Conservation (phyloP, 1,140 invertebrate species). For the Drosophila takahashii region DNA sequence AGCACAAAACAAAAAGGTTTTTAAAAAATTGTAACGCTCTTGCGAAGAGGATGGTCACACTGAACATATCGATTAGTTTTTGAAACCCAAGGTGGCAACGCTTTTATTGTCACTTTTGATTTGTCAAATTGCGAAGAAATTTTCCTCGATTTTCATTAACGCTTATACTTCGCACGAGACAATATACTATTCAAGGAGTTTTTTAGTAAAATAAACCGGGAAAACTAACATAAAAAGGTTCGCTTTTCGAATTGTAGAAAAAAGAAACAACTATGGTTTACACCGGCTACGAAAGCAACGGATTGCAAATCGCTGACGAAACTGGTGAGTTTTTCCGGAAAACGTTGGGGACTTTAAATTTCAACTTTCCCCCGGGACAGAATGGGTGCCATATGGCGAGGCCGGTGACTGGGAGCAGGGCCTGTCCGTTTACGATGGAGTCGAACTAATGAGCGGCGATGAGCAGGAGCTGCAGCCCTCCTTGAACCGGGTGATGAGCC, state of each 20-base stretch:
- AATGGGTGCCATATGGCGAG: conserved; percentile 27
- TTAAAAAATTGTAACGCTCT: not conserved
- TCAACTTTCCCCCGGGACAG: not conserved
- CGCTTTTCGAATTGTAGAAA: not conserved
- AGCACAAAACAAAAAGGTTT: not conserved
- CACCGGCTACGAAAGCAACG: conserved; percentile 25
- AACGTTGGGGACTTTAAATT: too few species aligned
- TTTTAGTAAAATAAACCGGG: conserved; percentile 22
- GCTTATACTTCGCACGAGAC: conserved; percentile 37
- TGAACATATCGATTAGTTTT: not conserved
- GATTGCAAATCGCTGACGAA: conserved; percentile 13
- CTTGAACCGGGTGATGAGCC: conserved; percentile 45
- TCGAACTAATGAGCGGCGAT: not conserved
- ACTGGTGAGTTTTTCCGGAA: not conserved
- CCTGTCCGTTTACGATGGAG: not conserved
- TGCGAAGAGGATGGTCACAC: not conserved
- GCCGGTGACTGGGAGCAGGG: not conserved
- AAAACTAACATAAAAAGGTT: conserved; percentile 18
- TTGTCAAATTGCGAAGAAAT: not conserved
- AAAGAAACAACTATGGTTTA: conserved; percentile 36
- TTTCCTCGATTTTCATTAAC: conserved; percentile 2
- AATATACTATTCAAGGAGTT: conserved; percentile 27
- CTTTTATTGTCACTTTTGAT: conserved; percentile 2
- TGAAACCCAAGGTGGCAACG: not conserved
- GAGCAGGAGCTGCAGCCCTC: conserved; percentile 40